Evolutionary conservation across 1,140 invertebrate species (phyloP).

Genomic region (Drosophila quadrilineata): DNA sequence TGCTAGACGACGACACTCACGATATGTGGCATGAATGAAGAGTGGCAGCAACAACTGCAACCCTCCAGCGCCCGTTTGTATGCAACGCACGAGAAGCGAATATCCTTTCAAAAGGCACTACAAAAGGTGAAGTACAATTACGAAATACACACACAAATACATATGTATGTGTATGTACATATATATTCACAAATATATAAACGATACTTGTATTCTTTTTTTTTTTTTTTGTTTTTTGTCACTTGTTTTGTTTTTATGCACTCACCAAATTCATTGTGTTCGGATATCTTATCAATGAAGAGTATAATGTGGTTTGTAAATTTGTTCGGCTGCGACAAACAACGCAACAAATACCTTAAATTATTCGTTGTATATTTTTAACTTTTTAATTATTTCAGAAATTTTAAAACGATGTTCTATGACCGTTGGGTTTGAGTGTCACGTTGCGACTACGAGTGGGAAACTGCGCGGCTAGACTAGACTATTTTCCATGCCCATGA

Average conservation of each 20-base stretch:
- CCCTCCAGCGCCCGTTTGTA: slow-evolving; percentile 18
- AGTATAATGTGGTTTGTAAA: slow-evolving; percentile 13
- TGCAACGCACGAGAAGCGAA: slow-evolving; percentile 35
- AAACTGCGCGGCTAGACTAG: slow-evolving; percentile 50
- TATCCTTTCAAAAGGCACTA: slow-evolving; percentile 19
- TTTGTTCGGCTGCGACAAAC: background rate
- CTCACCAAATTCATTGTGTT: slow-evolving; percentile 50
- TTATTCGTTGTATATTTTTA: background rate
- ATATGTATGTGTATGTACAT: background rate
- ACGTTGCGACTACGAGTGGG: slow-evolving; percentile 41
- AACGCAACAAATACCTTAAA: background rate
- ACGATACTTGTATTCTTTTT: no score
- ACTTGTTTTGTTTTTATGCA: slow-evolving; percentile 3
- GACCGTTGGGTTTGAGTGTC: slow-evolving; percentile 46
- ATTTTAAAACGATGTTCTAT: background rate
- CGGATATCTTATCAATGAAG: slow-evolving; percentile 39
- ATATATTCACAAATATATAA: background rate
- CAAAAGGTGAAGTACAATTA: no score
- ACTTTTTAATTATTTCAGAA: background rate
- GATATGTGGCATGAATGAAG: slow-evolving; percentile 62
- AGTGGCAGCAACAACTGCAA: slow-evolving; percentile 15
- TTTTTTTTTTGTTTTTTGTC: no score
- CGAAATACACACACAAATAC: background rate
- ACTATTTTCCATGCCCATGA: slow-evolving; percentile 47
- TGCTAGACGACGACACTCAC: background rate